Evolutionary conservation across 2,113 vertebrate genomes (phyloP).

Genomic region (Sakesphorus luctuosus): DNA sequence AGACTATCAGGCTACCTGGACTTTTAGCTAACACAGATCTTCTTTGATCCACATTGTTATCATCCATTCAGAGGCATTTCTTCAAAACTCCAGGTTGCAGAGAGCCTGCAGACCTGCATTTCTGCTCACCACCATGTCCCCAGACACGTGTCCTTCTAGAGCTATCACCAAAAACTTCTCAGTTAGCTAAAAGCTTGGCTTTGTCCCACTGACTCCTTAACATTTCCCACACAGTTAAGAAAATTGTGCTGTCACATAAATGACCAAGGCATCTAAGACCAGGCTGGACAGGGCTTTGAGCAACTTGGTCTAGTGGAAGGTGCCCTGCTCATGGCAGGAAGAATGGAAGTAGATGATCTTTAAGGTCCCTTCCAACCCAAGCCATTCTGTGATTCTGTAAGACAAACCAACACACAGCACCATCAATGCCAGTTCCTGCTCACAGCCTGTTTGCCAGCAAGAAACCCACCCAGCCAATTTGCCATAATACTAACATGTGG

Average conservation of each 20-base stretch:
- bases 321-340: background rate
- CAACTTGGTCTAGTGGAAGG: background rate
- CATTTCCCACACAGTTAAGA: background rate
- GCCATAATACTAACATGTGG: background rate
- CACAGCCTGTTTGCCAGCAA: background rate
- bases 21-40: background rate
- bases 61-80: background rate
- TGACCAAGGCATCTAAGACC: background rate
- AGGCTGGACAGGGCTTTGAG: background rate
- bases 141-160: no score
- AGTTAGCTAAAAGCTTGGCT: background rate
- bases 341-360: background rate
- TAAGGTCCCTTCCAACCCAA: background rate
- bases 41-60: background rate
- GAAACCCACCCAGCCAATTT: background rate
- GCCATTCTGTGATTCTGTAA: background rate
- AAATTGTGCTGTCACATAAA: no score
- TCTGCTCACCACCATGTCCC: background rate
- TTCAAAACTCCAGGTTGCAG: background rate
- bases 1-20: background rate
- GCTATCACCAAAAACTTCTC: background rate
- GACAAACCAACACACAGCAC: background rate
- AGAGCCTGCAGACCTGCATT: background rate
- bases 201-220: no score
- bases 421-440: rapidly evolving